phyloP scores from a whole-genome alignment of 2,888 invertebrate species.

The Agrotis exclamationis region DNA sequence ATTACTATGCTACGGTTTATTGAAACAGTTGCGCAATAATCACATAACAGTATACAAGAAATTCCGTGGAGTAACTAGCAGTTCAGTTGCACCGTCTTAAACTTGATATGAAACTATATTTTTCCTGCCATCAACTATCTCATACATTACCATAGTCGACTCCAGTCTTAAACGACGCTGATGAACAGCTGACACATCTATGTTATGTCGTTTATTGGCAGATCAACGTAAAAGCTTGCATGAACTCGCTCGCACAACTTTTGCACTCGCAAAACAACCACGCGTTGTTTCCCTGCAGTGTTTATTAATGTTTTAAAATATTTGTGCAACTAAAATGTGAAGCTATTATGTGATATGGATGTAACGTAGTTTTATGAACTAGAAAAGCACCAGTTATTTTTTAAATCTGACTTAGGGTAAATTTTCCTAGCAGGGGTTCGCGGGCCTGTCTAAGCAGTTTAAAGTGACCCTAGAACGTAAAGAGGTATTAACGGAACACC shows the following conservation, averaged over 20 bases:
- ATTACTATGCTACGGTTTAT: conserved; percentile 6
- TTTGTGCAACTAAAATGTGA: conserved; percentile 21
- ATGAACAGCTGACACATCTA: conserved; percentile 45
- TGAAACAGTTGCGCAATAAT: background rate
- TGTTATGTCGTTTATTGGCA: conserved; percentile 41
- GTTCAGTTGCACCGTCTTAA: background rate
- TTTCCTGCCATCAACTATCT: conserved; percentile 1
- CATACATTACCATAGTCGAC: conserved; percentile 1
- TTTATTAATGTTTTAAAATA: conserved; percentile 43
- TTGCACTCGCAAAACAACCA: conserved; percentile 41
- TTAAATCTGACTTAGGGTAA: background rate
- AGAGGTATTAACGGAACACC: no score
- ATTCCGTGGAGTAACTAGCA: background rate
- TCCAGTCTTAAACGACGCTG: conserved; percentile 31
- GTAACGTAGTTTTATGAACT: background rate
- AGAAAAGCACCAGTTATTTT: background rate
- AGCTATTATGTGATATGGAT: conserved; percentile 21
- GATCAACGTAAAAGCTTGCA: conserved; percentile 45
- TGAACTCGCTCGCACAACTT: conserved; percentile 45
- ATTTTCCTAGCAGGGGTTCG: no score
- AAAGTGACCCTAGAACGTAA: no score
- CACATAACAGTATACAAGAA: background rate
- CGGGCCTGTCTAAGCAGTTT: no score
- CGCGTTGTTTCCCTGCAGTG: conserved; percentile 29
- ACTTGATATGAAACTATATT: conserved; percentile 5